phyloP scores from a whole-genome alignment of 2,888 invertebrate species.

The Lepas anatifera region DNA sequence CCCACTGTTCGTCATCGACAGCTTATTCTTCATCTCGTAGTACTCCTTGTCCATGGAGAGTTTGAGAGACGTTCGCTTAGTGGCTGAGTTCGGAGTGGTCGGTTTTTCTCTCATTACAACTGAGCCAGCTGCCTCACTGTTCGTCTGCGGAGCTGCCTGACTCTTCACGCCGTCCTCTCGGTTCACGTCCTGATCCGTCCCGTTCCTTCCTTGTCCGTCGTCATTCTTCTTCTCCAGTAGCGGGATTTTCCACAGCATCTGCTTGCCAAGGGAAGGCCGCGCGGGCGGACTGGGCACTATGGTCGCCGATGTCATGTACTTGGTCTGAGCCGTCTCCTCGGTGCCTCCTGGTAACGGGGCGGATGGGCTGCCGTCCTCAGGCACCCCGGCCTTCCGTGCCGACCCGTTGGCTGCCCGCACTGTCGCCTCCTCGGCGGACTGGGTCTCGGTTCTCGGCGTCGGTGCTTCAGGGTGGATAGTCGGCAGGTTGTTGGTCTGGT shows the following conservation, averaged over 20 bases:
- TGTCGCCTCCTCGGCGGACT: conserved; percentile 1
- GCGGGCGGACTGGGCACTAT: conserved; percentile 76
- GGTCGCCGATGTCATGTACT: conserved; percentile 75
- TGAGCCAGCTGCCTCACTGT: no score
- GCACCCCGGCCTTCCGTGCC: conserved; percentile 36
- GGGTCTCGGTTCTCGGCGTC: no score
- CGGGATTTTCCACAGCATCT: conserved; percentile 86
- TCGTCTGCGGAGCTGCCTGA: no score
- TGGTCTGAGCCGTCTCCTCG: conserved; percentile 81
- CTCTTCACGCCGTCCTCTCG: conserved; percentile 71
- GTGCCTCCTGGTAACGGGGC: conserved; percentile 64
- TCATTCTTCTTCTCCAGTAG: conserved; percentile 57
- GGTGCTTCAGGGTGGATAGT: no score
- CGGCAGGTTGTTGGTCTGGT: no score
- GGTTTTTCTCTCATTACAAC: no score
- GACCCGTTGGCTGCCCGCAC: not conserved
- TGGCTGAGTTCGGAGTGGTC: no score
- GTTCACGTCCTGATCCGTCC: conserved; percentile 51
- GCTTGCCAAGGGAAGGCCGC: conserved; percentile 92
- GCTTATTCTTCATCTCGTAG: not conserved
- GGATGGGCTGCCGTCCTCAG: conserved; percentile 68
- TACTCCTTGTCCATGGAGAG: conserved; percentile 13
- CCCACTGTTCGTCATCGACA: conserved; percentile 22
- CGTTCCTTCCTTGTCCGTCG: no score
- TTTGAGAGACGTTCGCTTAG: no score